Evolutionary conservation across 2,797 vertebrate genomes (phyloP).

Genomic region (Brotogeris chrysoptera): DNA sequence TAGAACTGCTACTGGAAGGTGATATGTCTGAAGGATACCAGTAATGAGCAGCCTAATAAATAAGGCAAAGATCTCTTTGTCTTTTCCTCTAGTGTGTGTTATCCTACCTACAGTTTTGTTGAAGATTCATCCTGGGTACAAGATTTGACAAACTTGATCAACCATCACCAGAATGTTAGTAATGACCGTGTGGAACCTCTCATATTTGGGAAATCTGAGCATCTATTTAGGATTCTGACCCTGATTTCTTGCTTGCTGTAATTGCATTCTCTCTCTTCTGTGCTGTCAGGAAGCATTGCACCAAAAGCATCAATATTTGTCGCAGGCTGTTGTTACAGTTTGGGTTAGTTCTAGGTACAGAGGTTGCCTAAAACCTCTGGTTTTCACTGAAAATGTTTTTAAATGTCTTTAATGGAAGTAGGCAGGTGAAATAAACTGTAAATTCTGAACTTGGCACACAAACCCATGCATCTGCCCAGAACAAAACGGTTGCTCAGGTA

Average conservation of each 20-base stretch:
- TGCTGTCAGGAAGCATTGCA: background rate
- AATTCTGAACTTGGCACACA: background rate
- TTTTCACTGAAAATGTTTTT: background rate
- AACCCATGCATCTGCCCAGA: background rate
- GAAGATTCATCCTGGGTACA: background rate
- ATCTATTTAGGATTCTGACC: background rate
- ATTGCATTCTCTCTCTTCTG: background rate
- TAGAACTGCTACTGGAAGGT: background rate
- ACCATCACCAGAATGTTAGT: background rate
- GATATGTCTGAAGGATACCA: background rate
- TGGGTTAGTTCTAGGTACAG: background rate
- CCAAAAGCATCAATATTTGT: background rate
- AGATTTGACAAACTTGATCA: background rate
- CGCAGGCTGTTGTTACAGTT: background rate
- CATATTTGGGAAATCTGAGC: background rate
- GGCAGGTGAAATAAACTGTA: background rate
- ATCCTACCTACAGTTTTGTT: background rate
- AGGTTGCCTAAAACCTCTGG: background rate
- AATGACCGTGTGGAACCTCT: background rate
- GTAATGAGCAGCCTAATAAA: background rate
- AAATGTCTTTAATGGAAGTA: background rate
- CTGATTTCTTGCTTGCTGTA: background rate
- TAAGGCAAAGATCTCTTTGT: background rate
- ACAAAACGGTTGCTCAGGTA: background rate
- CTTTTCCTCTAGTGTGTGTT: background rate